phyloP scores from a whole-genome alignment of 92 coral and sea anemone genomes.

The Porites divaricata region DNA sequence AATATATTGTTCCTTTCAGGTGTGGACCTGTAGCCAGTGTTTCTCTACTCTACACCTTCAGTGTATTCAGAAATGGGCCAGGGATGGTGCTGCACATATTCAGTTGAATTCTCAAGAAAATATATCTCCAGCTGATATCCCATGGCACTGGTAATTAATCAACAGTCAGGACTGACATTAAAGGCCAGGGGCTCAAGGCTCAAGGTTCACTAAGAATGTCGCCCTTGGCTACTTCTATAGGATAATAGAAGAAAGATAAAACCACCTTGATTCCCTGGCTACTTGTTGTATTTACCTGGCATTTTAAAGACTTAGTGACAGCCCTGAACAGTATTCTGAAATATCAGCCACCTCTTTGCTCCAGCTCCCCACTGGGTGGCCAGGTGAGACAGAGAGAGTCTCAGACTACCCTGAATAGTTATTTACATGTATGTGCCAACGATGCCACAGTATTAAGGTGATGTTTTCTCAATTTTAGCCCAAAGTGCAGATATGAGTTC shows the following conservation, averaged over 20 bases:
- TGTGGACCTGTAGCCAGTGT: constrained; percentile 94
- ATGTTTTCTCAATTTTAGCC: constrained; percentile 54
- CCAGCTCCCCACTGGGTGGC: too few relatives aligned
- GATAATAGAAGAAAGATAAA: too few relatives aligned
- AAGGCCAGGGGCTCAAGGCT: too few relatives aligned
- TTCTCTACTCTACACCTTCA: constrained; percentile 85
- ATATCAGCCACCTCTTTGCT: too few relatives aligned
- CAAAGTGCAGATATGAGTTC: constrained; percentile 93
- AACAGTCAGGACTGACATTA: too few relatives aligned
- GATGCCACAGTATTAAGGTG: not conserved
- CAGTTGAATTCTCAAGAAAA: constrained; percentile 73
- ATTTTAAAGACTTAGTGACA: too few relatives aligned
- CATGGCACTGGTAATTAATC: constrained; percentile 79
- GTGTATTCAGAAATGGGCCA: constrained; percentile 96
- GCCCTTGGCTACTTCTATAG: too few relatives aligned
- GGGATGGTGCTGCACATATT: constrained; percentile 84
- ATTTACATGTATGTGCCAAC: not conserved
- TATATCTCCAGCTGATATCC: constrained; percentile 61
- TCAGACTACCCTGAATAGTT: not conserved
- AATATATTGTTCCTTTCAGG: constrained; percentile 43
- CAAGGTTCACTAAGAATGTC: too few relatives aligned
- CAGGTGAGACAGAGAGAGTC: too few relatives aligned
- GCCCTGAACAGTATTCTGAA: too few relatives aligned
- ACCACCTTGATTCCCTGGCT: too few relatives aligned
- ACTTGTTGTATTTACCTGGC: too few relatives aligned